These are phyloP conservation scores for Acipenser transmontanus DNA, from an alignment of 2,797 vertebrate species.

Conservation along the genomic window DNA sequence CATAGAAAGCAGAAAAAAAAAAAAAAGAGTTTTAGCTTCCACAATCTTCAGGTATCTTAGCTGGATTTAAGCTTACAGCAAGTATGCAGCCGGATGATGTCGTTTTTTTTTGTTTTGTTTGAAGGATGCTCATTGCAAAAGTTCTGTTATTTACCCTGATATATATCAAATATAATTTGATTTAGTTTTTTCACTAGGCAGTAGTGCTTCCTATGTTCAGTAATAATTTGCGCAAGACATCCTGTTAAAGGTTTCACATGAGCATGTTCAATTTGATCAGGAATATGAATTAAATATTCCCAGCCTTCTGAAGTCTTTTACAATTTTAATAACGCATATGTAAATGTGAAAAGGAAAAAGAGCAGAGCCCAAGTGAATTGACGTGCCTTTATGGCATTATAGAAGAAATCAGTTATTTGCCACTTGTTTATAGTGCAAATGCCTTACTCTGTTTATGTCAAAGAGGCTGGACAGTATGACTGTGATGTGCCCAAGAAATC, in stretches of 20 bases:
- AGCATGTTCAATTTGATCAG: not conserved
- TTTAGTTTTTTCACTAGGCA: constrained; percentile 12
- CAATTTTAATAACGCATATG: constrained; percentile 24
- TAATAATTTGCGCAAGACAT: constrained; percentile 32
- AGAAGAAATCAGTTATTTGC: constrained; percentile 26
- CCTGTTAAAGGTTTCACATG: constrained; percentile 17
- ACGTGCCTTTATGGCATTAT: constrained; percentile 22
- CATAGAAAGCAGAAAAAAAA: too few relatives aligned
- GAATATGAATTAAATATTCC: too few relatives aligned
- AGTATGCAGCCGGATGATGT: too few relatives aligned
- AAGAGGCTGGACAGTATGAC: constrained; percentile 22
- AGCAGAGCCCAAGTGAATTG: constrained; percentile 12
- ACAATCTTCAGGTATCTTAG: too few relatives aligned
- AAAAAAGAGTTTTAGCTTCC: too few relatives aligned
- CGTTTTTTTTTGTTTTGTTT: too few relatives aligned
- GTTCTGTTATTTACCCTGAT: too few relatives aligned
- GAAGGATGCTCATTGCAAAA: too few relatives aligned
- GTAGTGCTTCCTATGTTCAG: constrained; percentile 11
- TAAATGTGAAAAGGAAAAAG: constrained; percentile 10
- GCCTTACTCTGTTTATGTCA: constrained; percentile 29
- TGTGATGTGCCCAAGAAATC: constrained; percentile 24
- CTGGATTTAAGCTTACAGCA: too few relatives aligned
- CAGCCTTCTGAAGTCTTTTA: constrained; percentile 12
- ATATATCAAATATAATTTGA: too few relatives aligned
- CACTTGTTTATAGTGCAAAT: constrained; percentile 36